Base-by-base conservation (phyloP, 2,113 vertebrate species). In the Cygnus buccinator region DNA sequence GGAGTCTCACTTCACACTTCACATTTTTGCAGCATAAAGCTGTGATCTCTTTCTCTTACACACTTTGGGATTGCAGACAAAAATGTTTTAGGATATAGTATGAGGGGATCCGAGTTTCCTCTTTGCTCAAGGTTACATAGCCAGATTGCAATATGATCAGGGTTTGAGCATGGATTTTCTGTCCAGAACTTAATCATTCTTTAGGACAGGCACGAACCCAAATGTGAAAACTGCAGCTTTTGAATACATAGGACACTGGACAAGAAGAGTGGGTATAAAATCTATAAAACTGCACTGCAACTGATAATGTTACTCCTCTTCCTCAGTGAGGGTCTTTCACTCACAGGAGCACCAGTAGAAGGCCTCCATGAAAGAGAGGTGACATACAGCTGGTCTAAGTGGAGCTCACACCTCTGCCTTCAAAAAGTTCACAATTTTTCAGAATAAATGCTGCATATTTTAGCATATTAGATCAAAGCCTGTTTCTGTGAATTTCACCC, bases 201-300 rank as follows among this genome's bases (percentile, higher is more conserved):
- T 50, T 2, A 4, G 62, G 13, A 46, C 5, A 33, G 0, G 0
- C 3, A n/a, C 14, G 41, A 90, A 58, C 9, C 10, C 22, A 63
- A 46, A 18, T 17, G 8, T 18, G 35, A 71, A 71, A 80, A 48
- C 21, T n/a, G 46, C 29, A 84, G 3, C 22, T 80, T 22, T 48
- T 68, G 13, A 35, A n/a, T 10, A n/a, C 29, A 46, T 10, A 23
- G 19, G 61, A 46, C 33, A 28, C 23, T 75, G 44, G 55, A 74
- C 31, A 17, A 52, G 33, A 89, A 46, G 11, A 55, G 5, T 12
- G 29, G 3, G 23, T 52, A 41, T 35, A 52, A 86, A 71, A 79
- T 65, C 18, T 28, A 3, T 44, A 70, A 68, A 68, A 33, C 4
- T 31, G 19, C 33, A 62, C 2, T 3, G 33, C 20, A 74, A 3